Evolutionary conservation across 2,888 invertebrate species (phyloP), one percentile per base, ranked within the genome.

Genomic region (Hydraecia micacea): DNA sequence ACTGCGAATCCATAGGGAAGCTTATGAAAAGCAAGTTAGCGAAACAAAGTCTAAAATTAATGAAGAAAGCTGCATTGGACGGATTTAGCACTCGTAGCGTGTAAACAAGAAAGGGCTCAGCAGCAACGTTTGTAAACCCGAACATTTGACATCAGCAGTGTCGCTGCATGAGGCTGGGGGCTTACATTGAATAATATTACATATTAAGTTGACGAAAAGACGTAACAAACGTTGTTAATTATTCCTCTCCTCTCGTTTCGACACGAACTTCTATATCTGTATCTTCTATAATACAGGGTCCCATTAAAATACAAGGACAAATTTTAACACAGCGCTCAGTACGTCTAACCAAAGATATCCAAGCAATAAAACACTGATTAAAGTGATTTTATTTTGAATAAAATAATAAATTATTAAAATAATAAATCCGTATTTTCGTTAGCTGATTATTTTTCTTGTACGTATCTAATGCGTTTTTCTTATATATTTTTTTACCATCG

Each of bases 51-150:
- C 68, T 68, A 72, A 75, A 80, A 73, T 75, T 74, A 60, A 55
- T 36, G 9, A 66, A 82, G 78, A 75, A 86, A 82, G 21, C 63
- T 9, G 32, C 49, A 42, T 39, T 18, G 68, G 63, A 60, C 70
- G 66, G 66, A 79, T 85, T 85, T 83, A 87, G 77, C 65, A 36
- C 11, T 58, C 18, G 18, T 18, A 6, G 21, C 4, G 32, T 39
- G 49, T 83, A 83, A 79, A 83, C 83, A 83, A 75, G 72, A 62
- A 78, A 79, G 77, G 80, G 75, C 36, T 46, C 1, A 46, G 28
- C n/a, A 39, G 15, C 2, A 25, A 73, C 67, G 68, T 86, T 88
- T 70, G 58, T 88, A 87, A 87, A 87, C 79, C 81, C 4, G 28
- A 7, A 7, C 39, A 28, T 75, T 62, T 86, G 83, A 83, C 88